Evolutionary conservation across 2,113 vertebrate species (phyloP).

Genomic region (Alexandromys fortis): DNA sequence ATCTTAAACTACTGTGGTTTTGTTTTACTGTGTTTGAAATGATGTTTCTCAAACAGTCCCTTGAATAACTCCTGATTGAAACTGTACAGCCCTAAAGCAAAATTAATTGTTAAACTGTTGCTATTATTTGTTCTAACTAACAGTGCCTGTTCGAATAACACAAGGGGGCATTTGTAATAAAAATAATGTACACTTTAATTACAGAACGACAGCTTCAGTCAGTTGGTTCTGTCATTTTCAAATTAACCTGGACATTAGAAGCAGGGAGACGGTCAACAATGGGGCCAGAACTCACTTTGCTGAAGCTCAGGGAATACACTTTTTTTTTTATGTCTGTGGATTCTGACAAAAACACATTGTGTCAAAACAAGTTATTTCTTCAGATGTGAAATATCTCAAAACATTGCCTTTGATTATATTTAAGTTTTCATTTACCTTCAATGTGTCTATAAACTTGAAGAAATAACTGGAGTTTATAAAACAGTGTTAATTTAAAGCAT

Average conservation of each 20-base stretch:
- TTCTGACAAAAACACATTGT: neutral
- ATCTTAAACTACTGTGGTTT: neutral
- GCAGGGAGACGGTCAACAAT: neutral
- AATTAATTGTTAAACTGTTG: neutral
- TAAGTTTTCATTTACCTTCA: conserved; percentile 21
- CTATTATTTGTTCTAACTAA: neutral
- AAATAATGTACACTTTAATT: neutral
- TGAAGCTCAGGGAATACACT: neutral
- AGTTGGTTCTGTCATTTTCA: neutral
- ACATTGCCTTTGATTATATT: neutral
- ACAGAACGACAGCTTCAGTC: neutral
- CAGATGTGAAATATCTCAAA: conserved; percentile 10
- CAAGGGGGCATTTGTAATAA: neutral
- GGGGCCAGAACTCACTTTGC: too few species aligned
- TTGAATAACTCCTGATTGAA: neutral
- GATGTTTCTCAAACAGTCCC: neutral
- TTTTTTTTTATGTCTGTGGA: neutral
- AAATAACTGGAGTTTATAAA: conserved; percentile 55
- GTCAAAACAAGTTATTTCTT: neutral
- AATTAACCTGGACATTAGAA: neutral
- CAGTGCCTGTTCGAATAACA: neutral
- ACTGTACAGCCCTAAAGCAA: neutral
- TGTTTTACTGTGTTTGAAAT: neutral
- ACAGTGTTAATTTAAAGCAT: conserved; percentile 68
- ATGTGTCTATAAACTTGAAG: conserved; percentile 54